These are phyloP conservation scores for Euclidia mi DNA, from an alignment of 2,888 invertebrate species.

Conservation along the genomic window DNA sequence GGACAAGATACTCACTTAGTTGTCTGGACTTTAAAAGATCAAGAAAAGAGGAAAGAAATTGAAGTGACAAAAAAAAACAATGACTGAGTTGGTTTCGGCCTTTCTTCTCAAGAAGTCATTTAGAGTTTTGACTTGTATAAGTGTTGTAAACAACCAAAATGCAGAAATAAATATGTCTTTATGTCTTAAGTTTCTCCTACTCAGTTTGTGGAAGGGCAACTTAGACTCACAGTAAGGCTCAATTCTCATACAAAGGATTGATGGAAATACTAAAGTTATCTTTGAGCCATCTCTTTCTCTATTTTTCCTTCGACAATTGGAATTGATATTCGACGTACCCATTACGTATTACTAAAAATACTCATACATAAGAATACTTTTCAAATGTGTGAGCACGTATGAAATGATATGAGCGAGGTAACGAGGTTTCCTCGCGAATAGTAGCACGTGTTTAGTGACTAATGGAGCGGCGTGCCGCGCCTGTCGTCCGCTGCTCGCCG, in stretches of 20 bases:
- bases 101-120: no score
- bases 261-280: slow-evolving; percentile 2
- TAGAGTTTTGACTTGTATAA: no score
- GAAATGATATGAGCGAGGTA: slow-evolving; percentile 67
- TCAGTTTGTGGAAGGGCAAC: slow-evolving; percentile 29
- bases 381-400: slow-evolving; percentile 30
- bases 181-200: slow-evolving; percentile 34
- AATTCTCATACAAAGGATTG: slow-evolving; percentile 23
- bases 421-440: slow-evolving; percentile 75
- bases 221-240: slow-evolving; percentile 29
- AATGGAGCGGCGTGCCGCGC: slow-evolving; percentile 56
- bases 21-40: no score
- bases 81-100: no score
- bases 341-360: slow-evolving; percentile 11
- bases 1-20: slow-evolving; percentile 43
- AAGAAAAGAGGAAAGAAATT: no score
- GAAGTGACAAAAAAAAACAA: no score
- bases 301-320: not conserved
- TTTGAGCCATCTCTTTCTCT: not conserved
- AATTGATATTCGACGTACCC: not conserved
- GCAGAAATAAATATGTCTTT: no score
- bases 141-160: no score
- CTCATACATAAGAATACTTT: slow-evolving; percentile 28
- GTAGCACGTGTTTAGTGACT: slow-evolving; percentile 72
- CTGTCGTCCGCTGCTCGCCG: slow-evolving; percentile 48